phyloP scores from a whole-genome alignment of 2,797 vertebrate genomes.

The Danio kyathit region DNA sequence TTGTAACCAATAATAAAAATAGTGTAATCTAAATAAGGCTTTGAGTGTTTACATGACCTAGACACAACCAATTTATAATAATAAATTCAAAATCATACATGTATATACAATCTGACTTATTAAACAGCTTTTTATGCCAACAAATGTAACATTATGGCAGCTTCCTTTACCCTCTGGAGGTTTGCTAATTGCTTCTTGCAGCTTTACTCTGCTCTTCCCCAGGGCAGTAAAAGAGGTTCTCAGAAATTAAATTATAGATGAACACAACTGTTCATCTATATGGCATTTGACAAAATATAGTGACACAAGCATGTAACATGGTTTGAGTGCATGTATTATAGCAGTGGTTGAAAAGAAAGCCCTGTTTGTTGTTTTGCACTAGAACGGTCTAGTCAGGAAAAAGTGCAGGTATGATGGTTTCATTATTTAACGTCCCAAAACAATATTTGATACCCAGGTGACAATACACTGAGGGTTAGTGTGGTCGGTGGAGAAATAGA shows the following conservation, averaged over 20 bases:
- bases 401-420: too few relatives aligned
- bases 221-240: neutral
- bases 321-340: neutral
- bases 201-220: neutral
- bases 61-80: neutral
- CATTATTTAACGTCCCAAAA: too few relatives aligned
- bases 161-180: neutral
- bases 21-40: too few relatives aligned
- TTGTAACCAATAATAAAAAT: too few relatives aligned
- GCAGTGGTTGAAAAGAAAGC: too few relatives aligned
- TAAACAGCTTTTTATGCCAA: too few relatives aligned
- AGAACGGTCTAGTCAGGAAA: too few relatives aligned
- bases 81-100: neutral
- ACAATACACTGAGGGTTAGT: constrained; percentile 8
- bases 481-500: neutral
- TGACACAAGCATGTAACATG: constrained; percentile 5
- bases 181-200: constrained; percentile 3
- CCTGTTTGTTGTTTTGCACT: too few relatives aligned
- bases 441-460: too few relatives aligned
- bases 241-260: constrained; percentile 16
- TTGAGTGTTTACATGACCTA: neutral
- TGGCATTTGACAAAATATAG: constrained; percentile 22
- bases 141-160: neutral
- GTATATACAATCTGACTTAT: neutral
- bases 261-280: constrained; percentile 36